Percentiles rank a stretch among this genome's conserved stretches.
phyloP scores from a whole-genome alignment of 1,140 invertebrate species.

The Apis florea region DNA sequence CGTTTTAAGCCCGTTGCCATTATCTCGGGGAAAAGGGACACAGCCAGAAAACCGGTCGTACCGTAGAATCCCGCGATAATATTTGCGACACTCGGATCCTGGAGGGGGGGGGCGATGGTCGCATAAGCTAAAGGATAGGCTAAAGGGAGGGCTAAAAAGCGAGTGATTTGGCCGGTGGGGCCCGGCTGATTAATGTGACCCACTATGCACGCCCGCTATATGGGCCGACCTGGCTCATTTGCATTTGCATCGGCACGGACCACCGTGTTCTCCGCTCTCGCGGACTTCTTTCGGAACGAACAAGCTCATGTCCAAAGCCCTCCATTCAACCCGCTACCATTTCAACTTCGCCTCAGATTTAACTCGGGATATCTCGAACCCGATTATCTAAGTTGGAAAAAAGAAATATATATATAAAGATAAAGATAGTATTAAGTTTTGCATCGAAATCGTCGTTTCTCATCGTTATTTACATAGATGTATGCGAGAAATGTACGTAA shows the following conservation, averaged over 20 bases:
- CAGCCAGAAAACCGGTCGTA: conserved; percentile 36
- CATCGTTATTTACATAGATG: too few relatives aligned
- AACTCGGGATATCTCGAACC: neutral
- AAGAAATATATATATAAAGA: neutral
- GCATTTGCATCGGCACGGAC: conserved; percentile 64
- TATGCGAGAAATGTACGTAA: too few relatives aligned
- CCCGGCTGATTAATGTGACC: conserved; percentile 61
- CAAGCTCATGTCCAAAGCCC: conserved; percentile 37
- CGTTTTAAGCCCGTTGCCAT: conserved; percentile 42
- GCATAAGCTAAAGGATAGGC: conserved; percentile 22
- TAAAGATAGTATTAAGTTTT: too few relatives aligned
- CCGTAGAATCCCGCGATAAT: conserved; percentile 56
- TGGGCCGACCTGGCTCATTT: conserved; percentile 64
- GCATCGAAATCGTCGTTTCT: too few relatives aligned
- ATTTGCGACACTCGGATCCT: conserved; percentile 44
- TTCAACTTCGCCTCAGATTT: neutral
- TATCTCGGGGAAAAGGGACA: conserved; percentile 41
- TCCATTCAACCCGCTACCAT: conserved; percentile 46
- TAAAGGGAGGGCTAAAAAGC: conserved; percentile 34
- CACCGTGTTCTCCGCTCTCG: conserved; percentile 58
- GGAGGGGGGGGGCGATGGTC: neutral
- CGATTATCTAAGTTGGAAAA: conserved; percentile 27
- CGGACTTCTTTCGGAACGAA: conserved; percentile 54
- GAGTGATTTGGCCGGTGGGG: conserved; percentile 48
- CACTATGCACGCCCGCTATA: conserved; percentile 63